phyloP scores from a whole-genome alignment of 2,113 vertebrate species.

The Jacana jacana region DNA sequence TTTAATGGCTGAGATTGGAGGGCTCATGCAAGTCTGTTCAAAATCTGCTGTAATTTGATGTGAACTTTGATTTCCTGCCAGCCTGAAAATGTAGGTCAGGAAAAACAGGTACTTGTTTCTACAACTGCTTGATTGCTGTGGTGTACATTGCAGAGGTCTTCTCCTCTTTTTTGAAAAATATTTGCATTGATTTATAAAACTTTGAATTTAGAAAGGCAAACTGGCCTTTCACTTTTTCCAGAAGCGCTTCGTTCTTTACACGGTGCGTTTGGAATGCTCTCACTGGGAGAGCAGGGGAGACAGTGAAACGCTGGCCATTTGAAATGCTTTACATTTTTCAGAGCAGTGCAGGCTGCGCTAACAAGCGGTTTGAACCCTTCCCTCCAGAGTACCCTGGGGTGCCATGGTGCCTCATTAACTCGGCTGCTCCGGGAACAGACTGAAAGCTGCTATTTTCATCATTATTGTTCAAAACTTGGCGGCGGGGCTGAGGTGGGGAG shows the following conservation, averaged over 20 bases:
- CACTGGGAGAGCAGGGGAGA: neutral
- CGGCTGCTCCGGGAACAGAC: neutral
- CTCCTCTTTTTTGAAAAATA: neutral
- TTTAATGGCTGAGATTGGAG: neutral
- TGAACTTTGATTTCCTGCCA: conserved; percentile 54
- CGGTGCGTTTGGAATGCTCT: neutral
- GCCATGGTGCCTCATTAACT: conserved; percentile 16
- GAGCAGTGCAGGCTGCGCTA: neutral
- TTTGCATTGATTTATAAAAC: neutral
- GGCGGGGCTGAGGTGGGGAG: neutral
- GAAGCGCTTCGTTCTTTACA: conserved; percentile 11
- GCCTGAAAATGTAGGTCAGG: conserved; percentile 29
- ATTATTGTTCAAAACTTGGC: conserved; percentile 38
- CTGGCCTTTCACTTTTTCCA: neutral
- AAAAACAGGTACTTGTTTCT: conserved; percentile 54
- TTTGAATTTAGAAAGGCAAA: neutral
- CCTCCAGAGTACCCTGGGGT: neutral
- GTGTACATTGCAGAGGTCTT: neutral
- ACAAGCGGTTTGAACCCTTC: neutral
- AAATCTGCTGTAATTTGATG: conserved; percentile 30
- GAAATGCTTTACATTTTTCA: neutral
- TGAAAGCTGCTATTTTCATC: conserved; percentile 25
- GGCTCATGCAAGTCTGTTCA: conserved; percentile 27
- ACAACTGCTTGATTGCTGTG: neutral
- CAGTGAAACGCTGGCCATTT: neutral